These are phyloP conservation scores for Hirtodrosophila confusa DNA, from an alignment of 2,888 invertebrate genomes.

Conservation along the genomic window DNA sequence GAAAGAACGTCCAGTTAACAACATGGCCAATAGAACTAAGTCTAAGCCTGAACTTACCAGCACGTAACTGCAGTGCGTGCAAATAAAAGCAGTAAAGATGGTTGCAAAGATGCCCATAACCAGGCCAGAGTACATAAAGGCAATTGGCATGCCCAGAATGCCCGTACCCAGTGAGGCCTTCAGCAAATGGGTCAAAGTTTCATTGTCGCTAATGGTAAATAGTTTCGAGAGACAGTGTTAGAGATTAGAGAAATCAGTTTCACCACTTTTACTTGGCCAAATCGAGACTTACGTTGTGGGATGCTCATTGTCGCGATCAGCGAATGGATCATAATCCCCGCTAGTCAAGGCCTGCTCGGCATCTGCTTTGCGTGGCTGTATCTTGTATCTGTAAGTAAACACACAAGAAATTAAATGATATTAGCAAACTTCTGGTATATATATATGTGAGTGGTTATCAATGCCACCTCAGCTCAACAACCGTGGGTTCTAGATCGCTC, in stretches of 20 bases:
- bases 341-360: conserved; percentile 86
- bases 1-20: neutral
- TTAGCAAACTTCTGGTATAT: neutral
- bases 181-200: conserved; percentile 95
- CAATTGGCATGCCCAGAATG: conserved; percentile 96
- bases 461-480: conserved; percentile 65
- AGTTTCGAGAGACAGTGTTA: too few species aligned
- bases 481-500: conserved; percentile 42
- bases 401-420: neutral
- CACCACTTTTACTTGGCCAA: neutral
- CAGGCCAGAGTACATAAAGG: conserved; percentile 94
- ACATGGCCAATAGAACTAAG: neutral
- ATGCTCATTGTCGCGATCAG: conserved; percentile 88
- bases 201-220: conserved; percentile 88
- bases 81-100: conserved; percentile 92
- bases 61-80: conserved; percentile 97
- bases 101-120: conserved; percentile 93
- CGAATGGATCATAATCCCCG: conserved; percentile 90
- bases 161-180: conserved; percentile 99
- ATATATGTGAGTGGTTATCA: neutral
- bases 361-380: conserved; percentile 85
- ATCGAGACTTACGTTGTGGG: conserved; percentile 90
- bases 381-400: conserved; percentile 77
- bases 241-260: neutral
- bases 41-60: conserved; percentile 86